These are phyloP conservation scores for Phrynocephalus vlangalii DNA, from an alignment of 2,797 vertebrate genomes.

Conservation along the genomic window DNA sequence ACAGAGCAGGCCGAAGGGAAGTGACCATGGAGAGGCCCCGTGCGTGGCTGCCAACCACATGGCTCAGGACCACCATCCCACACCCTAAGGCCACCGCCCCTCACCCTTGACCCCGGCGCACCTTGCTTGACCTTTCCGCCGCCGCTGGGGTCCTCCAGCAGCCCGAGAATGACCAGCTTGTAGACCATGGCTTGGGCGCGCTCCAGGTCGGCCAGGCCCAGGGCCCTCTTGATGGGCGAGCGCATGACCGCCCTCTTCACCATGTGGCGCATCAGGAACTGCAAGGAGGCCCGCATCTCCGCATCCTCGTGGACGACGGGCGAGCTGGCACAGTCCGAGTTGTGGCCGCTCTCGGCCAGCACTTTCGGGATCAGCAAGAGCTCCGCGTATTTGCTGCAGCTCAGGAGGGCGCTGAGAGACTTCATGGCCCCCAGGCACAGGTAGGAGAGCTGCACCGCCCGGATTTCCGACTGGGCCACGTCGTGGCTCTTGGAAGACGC, in stretches of 20 bases:
- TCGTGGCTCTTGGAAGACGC: slow-evolving; percentile 80
- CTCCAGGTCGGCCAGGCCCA: slow-evolving; percentile 93
- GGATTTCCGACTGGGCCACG: slow-evolving; percentile 89
- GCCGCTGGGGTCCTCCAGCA: slow-evolving; percentile 90
- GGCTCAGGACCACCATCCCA: neutral
- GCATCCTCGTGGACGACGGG: slow-evolving; percentile 92
- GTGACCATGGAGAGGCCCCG: neutral
- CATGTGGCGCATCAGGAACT: slow-evolving; percentile 98
- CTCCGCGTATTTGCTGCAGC: slow-evolving; percentile 97
- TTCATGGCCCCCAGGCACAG: slow-evolving; percentile 98
- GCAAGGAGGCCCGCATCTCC: slow-evolving; percentile 93
- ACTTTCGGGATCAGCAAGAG: slow-evolving; percentile 96
- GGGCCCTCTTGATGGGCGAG: slow-evolving; percentile 92
- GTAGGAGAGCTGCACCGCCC: slow-evolving; percentile 94
- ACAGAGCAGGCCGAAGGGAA: too few relatives aligned
- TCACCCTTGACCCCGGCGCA: slow-evolving; percentile 62
- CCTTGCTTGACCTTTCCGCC: slow-evolving; percentile 83
- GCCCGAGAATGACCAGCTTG: slow-evolving; percentile 92
- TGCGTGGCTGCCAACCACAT: neutral
- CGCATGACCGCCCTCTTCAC: slow-evolving; percentile 97
- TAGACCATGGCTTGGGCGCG: slow-evolving; percentile 98
- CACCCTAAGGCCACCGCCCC: neutral
- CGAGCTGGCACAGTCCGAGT: slow-evolving; percentile 88
- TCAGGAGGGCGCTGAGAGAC: slow-evolving; percentile 92
- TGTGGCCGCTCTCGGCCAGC: slow-evolving; percentile 89